Conservation (phyloP, 2,113 vertebrate species). For the Lycaon pictus region DNA sequence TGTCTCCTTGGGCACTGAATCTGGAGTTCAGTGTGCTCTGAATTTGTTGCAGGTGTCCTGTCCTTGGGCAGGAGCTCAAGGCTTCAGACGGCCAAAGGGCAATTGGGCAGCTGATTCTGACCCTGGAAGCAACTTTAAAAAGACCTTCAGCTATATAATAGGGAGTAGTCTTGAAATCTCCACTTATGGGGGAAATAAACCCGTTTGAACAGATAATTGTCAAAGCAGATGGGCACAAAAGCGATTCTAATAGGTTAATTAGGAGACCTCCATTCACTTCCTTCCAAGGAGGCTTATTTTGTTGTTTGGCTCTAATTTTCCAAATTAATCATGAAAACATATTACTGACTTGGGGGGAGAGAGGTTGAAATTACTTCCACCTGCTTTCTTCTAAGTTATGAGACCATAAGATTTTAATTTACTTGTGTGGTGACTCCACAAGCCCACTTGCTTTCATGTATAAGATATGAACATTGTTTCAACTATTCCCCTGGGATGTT, state of each 20-base stretch:
- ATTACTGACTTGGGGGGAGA: not conserved
- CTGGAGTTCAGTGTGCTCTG: not conserved
- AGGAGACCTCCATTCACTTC: not conserved
- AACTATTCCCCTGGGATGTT: not conserved
- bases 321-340: slow-evolving; percentile 29
- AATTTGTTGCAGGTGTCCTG: not conserved
- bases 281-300: not conserved
- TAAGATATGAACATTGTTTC: not conserved
- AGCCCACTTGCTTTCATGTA: not conserved
- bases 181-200: not conserved
- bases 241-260: not conserved
- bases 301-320: slow-evolving; percentile 7
- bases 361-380: not conserved
- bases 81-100: not conserved
- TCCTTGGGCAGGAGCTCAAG: not conserved
- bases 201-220: not conserved
- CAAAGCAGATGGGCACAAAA: not conserved
- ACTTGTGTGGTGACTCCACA: accelerated
- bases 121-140: not conserved
- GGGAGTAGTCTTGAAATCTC: not conserved
- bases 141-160: not conserved
- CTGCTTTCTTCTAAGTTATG: not conserved
- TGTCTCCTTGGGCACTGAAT: not conserved
- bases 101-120: not conserved
- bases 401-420: not conserved